Evolutionary conservation across 1,140 invertebrate species (phyloP).

Genomic region (Paracyclopina nana): DNA sequence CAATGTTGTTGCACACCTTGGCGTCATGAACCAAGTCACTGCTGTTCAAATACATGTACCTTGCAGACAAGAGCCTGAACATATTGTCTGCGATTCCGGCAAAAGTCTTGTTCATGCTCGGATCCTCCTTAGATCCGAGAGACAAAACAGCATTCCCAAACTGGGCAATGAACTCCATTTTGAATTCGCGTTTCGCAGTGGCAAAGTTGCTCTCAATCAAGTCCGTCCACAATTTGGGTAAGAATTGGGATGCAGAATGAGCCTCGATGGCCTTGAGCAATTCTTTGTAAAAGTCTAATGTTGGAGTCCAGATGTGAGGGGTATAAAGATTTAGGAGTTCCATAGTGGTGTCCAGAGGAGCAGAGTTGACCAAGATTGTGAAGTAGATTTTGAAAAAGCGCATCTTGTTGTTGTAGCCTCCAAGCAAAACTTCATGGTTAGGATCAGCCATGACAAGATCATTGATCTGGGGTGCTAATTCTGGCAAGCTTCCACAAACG

Average conservation of each 20-base stretch:
- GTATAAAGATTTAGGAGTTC: not conserved
- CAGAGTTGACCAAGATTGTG: not conserved
- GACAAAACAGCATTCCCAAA: too few species aligned
- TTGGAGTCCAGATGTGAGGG: not conserved
- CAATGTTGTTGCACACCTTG: too few species aligned
- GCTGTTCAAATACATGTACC: too few species aligned
- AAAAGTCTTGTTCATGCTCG: too few species aligned
- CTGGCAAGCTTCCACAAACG: not conserved
- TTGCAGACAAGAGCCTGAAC: too few species aligned
- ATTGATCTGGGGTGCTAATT: not conserved
- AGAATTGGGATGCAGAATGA: not conserved
- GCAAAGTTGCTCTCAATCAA: not conserved
- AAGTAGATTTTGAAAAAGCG: not conserved
- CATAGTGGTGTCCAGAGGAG: not conserved
- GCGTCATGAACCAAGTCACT: too few species aligned
- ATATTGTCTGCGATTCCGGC: too few species aligned
- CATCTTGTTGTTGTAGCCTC: not conserved
- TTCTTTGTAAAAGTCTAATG: not conserved
- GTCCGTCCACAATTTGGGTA: constrained; percentile 6
- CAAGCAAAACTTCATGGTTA: not conserved
- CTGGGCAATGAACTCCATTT: not conserved
- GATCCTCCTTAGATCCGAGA: too few species aligned
- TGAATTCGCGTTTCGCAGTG: not conserved
- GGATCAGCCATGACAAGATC: not conserved
- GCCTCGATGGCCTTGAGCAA: not conserved